Conservation (phyloP, 1,140 invertebrate species). For the Daktulosphaira vitifoliae region DNA sequence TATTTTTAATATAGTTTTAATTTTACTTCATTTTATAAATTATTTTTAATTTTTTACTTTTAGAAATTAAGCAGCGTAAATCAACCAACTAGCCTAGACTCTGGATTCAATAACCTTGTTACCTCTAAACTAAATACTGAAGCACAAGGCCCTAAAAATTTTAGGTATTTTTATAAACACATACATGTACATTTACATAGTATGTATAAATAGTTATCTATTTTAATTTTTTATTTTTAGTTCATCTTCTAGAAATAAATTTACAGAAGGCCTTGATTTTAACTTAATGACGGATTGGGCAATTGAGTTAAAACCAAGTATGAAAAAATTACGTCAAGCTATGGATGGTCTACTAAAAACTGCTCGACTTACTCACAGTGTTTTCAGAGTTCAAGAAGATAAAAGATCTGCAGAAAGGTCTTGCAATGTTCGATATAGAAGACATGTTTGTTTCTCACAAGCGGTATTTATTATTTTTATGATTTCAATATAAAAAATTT, state of each 20-base stretch:
- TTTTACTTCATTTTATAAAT: too few species aligned
- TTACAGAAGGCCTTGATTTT: conserved; percentile 59
- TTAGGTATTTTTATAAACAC: too few species aligned
- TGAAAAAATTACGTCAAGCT: conserved; percentile 69
- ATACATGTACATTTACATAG: too few species aligned
- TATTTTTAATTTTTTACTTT: too few species aligned
- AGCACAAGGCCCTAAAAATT: not conserved
- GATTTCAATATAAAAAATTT: too few species aligned
- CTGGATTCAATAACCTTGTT: not conserved
- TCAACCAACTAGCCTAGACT: conserved; percentile 7
- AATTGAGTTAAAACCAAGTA: conserved; percentile 64
- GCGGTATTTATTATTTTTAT: conserved; percentile 54
- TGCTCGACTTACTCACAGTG: conserved; percentile 74
- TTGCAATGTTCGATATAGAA: conserved; percentile 57
- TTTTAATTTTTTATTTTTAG: not conserved
- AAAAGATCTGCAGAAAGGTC: conserved; percentile 54
- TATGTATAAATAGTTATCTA: too few species aligned
- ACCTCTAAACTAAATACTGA: not conserved
- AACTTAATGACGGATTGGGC: conserved; percentile 62
- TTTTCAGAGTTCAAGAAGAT: conserved; percentile 73
- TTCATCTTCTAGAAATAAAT: conserved; percentile 48
- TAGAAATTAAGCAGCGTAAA: not conserved
- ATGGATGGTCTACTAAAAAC: conserved; percentile 75
- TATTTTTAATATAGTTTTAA: too few species aligned
- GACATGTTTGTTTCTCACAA: conserved; percentile 88